Base-by-base conservation (phyloP, 2,888 invertebrate genomes). In the Platycnemis pennipes region DNA sequence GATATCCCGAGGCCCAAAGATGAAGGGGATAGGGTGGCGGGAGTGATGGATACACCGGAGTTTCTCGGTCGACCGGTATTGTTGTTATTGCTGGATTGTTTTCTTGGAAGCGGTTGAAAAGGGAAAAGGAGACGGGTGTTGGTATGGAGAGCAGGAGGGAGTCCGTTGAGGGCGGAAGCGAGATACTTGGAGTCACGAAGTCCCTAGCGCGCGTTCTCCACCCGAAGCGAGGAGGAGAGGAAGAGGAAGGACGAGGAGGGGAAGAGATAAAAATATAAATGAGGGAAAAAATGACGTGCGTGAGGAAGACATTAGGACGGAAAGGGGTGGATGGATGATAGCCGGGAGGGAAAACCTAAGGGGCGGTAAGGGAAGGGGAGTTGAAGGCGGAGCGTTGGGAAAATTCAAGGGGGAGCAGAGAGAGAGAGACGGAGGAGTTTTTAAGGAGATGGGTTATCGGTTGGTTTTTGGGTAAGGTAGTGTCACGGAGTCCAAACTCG, bases 301-400 rank as follows among this genome's bases (percentile, higher is more conserved):
- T 37, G 31, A 77, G 37, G 77, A 37, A 69, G 91, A 91, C n/a
- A 91, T 91, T 63, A 16, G 37, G 77, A n/a, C 63, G 22, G 56
- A 56, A 56, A 56, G 53, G 89, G 42, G 89, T 56, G 19, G 89
- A 7, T 89, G 56, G 53, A 56, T 56, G 37, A 89, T 89, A n/a
- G 56, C 89, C 53, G 56, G 56, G 56, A 89, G 63, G 63, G 5
- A 19, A 49, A 46, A 49, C 46, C 31, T 46, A 49, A 46, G 46
- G 88, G 46, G 49, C n/a, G n/a, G n/a, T n/a, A n/a, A n/a, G n/a
- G 16, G 49, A 37, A 31, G 19, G 56, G 53, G 37, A 37, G 53
- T n/a, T 63, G 4, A 2, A 63, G 63, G 13, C 19, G 49, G 49
- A 19, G 49, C 49, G 13, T 49, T 49, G 11, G 49, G 49, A 19